A percentile compares a stretch with the other conserved stretches of the same genome.
Conservation (phyloP, 2,888 invertebrate genomes). For the Shargacucullia verbasci region DNA sequence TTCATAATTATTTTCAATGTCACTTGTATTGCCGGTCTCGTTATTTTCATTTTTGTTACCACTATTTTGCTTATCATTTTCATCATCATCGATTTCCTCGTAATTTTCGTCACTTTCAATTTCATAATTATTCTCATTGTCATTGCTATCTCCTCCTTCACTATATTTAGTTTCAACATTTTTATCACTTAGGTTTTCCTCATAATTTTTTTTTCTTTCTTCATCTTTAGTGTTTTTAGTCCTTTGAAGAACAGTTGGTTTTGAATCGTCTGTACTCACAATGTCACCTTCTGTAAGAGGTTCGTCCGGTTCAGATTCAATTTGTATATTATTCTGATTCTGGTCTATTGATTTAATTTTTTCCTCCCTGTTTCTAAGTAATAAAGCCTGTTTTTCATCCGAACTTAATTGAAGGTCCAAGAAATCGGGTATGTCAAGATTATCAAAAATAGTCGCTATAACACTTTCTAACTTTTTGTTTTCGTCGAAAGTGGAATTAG, state of each 20-base stretch:
- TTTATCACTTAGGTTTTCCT: neutral
- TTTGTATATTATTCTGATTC: neutral
- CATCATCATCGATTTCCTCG: neutral
- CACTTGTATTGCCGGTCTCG: too few species aligned
- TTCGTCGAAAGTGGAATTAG: neutral
- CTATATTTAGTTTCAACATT: neutral
- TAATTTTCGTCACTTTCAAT: neutral
- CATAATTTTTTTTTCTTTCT: neutral
- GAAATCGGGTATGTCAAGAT: conserved; percentile 13
- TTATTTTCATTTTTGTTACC: neutral
- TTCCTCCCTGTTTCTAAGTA: neutral
- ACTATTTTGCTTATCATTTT: neutral
- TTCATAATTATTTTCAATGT: neutral
- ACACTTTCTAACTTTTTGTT: conserved; percentile 14
- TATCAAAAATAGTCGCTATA: conserved; percentile 15
- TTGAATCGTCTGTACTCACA: too few species aligned
- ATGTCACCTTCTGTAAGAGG: too few species aligned
- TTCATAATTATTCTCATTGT: neutral
- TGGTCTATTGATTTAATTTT: neutral
- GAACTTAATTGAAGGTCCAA: conserved; percentile 5
- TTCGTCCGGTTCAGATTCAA: neutral
- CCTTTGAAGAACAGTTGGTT: too few species aligned
- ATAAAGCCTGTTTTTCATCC: neutral
- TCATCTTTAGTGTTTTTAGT: neutral
- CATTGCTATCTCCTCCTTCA: neutral